A percentile compares a stretch with the other conserved stretches of the same genome.
Conservation (phyloP, 1,140 invertebrate species). For the Ceratosolen solmsi region DNA sequence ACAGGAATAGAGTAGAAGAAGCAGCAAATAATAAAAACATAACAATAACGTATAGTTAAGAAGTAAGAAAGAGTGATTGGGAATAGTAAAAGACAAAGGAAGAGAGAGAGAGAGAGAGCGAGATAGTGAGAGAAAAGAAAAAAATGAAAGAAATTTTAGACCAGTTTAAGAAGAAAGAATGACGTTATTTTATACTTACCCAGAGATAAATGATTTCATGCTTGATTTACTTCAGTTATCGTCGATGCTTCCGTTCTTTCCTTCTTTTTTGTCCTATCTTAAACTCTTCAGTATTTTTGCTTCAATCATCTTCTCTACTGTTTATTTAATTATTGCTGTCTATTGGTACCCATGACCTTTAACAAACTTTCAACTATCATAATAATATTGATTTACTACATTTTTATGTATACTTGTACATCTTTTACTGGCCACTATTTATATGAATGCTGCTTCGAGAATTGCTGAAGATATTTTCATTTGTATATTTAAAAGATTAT, state of each 20-base stretch:
- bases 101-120: slow-evolving; percentile 29
- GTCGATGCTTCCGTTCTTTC: slow-evolving; percentile 57
- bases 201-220: slow-evolving; percentile 73
- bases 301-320: slow-evolving; percentile 46
- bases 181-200: slow-evolving; percentile 66
- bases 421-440: slow-evolving; percentile 2
- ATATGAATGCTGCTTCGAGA: background rate
- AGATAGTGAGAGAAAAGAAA: slow-evolving; percentile 22
- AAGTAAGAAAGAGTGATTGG: background rate
- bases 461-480: background rate
- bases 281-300: slow-evolving; percentile 25
- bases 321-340: slow-evolving; percentile 28
- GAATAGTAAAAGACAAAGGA: background rate
- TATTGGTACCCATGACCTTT: slow-evolving; percentile 35
- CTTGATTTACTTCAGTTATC: slow-evolving; percentile 69
- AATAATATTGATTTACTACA: slow-evolving; percentile 32
- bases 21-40: background rate
- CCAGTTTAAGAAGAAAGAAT: slow-evolving; percentile 61
- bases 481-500: background rate
- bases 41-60: background rate
- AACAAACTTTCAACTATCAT: slow-evolving; percentile 46
- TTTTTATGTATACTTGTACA: background rate
- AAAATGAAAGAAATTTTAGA: slow-evolving; percentile 58
- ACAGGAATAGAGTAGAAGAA: background rate
- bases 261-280: slow-evolving; percentile 51